phyloP scores from a whole-genome alignment of 2,113 vertebrate species.

The Microcebus jonahi region DNA sequence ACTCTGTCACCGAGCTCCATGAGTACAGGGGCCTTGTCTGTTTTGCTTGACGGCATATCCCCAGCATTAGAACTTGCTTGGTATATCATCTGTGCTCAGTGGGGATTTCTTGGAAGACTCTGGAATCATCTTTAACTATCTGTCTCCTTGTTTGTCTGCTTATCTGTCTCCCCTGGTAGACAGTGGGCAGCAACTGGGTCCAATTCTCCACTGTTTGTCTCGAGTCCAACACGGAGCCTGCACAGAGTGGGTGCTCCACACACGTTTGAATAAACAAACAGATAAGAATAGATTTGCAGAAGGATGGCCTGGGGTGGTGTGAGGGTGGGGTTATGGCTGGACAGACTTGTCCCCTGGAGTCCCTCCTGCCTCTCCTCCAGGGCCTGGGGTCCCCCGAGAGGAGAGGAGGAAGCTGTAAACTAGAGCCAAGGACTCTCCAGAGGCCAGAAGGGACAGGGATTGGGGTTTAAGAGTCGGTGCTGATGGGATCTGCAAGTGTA shows the following conservation, averaged over 20 bases:
- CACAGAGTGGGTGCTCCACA: neutral
- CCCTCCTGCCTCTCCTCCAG: neutral
- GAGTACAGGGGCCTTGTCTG: neutral
- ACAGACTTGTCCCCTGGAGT: neutral
- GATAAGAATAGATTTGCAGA: constrained; percentile 5
- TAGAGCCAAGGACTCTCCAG: neutral
- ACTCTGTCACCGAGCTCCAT: neutral
- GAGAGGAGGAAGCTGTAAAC: neutral
- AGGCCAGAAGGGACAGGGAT: neutral
- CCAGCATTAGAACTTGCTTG: neutral
- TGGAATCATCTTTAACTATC: neutral
- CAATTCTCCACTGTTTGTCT: neutral
- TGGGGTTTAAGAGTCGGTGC: neutral
- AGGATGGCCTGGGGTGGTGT: neutral
- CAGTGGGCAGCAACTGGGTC: neutral
- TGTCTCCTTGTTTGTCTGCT: neutral
- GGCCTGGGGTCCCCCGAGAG: neutral
- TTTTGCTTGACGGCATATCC: neutral
- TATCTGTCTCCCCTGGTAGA: neutral
- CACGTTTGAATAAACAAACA: neutral
- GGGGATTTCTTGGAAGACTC: neutral
- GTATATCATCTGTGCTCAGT: neutral
- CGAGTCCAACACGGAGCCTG: neutral
- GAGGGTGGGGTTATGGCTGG: neutral
- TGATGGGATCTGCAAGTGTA: neutral